Base-by-base conservation (phyloP, 2,888 invertebrate genomes). In the Hydrotaea diabolus region DNA sequence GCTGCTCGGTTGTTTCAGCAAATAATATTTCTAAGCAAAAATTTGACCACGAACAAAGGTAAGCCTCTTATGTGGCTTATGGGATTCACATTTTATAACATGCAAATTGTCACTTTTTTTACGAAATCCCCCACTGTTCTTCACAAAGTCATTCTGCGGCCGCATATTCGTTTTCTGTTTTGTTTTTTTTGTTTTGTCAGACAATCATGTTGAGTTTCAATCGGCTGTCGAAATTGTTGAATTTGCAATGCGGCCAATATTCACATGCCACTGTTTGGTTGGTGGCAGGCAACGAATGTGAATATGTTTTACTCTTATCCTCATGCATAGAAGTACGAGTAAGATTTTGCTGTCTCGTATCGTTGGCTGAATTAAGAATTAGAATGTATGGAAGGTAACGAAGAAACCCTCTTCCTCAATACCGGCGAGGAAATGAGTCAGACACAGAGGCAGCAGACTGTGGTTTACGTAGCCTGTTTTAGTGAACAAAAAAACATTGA, bases 181-280 rank as follows among this genome's bases (percentile, higher is more conserved):
- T n/a, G n/a, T 76, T 36, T 31, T 21, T 49, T 80, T 73, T 73
- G 26, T 49, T n/a, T n/a, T 77, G 55, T 23, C 57, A 74, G 26
- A 73, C 73, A 77, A 80, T 80, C 69, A 43, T 66, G 66, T 74
- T 66, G 66, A 71, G 31, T 46, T 77, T 71, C 49, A 78, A 76
- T 78, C 23, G 64, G 11, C 78, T 78, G 77, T 75, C 78, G 81
- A 84, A 80, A 84, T 80, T 83, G 80, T 83, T 83, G 83, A 83
- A 74, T 74, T 69, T 81, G 81, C 72, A 81, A 72, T 84, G 75
- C 49, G 64, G 59, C 66, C 46, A 77, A 43, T 73, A 59, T 81
- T 59, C 74, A 64, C 46, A 77, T 23, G 73, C 69, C 59, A 77
- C 76, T 79, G 76, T 72, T 57, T 31, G 46, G 15, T 53, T 31